Base-by-base conservation (phyloP, 2,113 vertebrate genomes). In the Puma concolor region DNA sequence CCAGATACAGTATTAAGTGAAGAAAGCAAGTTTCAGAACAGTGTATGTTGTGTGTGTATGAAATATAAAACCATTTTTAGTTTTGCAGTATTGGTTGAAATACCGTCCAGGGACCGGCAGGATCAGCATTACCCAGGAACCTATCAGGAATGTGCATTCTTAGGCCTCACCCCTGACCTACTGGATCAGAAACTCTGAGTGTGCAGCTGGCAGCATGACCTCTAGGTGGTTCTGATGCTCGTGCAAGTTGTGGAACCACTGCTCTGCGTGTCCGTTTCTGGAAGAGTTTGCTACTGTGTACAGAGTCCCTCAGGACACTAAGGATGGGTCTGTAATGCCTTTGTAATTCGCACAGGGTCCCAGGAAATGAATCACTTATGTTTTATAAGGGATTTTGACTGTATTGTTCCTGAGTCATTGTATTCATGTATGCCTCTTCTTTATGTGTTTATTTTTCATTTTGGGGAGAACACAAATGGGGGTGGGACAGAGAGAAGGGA, bases 301-400 rank as follows among this genome's bases (percentile, higher is more conserved):
- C 27, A 3, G 13, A 12, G 57, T 64, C 9, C 33, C 54, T 50
- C 14, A 31, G 19, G 29, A 36, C n/a, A 19, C 64, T 67, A 29
- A 48, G 13, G 16, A 19, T 27, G 11, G 15, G 15, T 64, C 79
- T 95, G 16, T 54, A 60, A 71, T 4, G 17, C 25, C 29, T 92
- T 87, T 74, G 54, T 33, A 50, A 64, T 48, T 95, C 66, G 10
- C 6, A 36, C 23, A 48, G 14, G 14, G 12, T 48, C 19, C 66
- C 48, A 63, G 66, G 7, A 76, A 96, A 85, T 57, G 27, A 72
- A 86, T 91, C 54, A 23, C 44, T 84, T 89, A 23, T 2, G 33
- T 92, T 96, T 88, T 76, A 52, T 52, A 79, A 92, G 88, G 29
- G 44, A 66, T 85, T 95, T 91, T n/a, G 15, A 77, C 77, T 52